Conservation (phyloP, 1,140 invertebrate genomes). For the Drosophila chauvacae region DNA sequence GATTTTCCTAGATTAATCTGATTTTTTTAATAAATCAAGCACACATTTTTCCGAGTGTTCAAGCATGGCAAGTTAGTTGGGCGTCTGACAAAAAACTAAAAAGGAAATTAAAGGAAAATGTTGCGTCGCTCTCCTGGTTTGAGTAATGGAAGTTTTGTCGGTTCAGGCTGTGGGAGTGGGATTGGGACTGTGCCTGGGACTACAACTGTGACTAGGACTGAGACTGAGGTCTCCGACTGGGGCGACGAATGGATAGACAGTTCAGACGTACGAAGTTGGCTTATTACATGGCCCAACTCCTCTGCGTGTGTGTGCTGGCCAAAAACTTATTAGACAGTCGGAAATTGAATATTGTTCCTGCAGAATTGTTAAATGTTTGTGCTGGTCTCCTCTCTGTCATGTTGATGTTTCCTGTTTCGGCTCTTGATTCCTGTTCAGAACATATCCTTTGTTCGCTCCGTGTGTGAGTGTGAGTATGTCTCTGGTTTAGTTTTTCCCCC, state of each 20-base stretch:
- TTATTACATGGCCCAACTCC: slow-evolving; percentile 68
- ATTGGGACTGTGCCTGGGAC: neutral
- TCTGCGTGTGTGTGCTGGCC: slow-evolving; percentile 49
- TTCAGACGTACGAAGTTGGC: slow-evolving; percentile 58
- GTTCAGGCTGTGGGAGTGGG: neutral
- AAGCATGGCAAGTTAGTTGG: slow-evolving; percentile 62
- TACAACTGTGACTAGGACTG: neutral
- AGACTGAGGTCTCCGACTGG: slow-evolving; percentile 15
- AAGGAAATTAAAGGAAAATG: slow-evolving; percentile 81
- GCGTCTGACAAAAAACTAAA: slow-evolving; percentile 64
- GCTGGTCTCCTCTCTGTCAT: slow-evolving; percentile 41
- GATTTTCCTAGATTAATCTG: neutral
- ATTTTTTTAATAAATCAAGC: neutral
- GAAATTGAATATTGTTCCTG: slow-evolving; percentile 81
- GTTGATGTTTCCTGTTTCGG: slow-evolving; percentile 59
- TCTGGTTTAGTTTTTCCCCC: slow-evolving; percentile 3
- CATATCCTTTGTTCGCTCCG: slow-evolving; percentile 22
- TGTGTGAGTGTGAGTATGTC: slow-evolving; percentile 5
- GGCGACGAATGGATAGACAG: slow-evolving; percentile 49
- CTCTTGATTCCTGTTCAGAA: slow-evolving; percentile 31
- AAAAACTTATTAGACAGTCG: slow-evolving; percentile 81
- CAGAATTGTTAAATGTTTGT: slow-evolving; percentile 73
- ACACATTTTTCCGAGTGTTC: neutral
- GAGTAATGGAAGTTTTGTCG: slow-evolving; percentile 77
- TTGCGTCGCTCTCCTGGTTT: slow-evolving; percentile 66